Base-by-base conservation (phyloP, 2,113 vertebrate genomes). In the Hyperopisus bebe region DNA sequence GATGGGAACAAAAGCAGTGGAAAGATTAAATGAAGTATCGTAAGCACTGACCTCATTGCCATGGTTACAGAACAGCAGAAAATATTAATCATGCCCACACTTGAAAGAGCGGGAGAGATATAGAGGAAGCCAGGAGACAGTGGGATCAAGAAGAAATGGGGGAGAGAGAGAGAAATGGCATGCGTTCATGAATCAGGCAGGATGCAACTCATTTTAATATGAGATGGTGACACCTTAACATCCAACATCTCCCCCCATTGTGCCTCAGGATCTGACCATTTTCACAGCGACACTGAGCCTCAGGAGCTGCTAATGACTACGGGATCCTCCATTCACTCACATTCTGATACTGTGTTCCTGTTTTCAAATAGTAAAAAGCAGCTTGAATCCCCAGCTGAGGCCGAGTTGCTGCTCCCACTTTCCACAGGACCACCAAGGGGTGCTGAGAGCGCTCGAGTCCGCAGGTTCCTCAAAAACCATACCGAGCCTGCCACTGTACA, bases 11-110 rank as follows among this genome's bases (percentile, higher is more conserved):
- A 96, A 95, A 95, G 95, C 98, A 97, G 96, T 94, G 96, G 96
- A 96, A 98, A 99, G 97, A 99, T 99, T 99, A 98, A 99, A 99
- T 99, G 99, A 99, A 99, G 98, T 98, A 99, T 99, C 98, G 98
- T 99, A 98, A 98, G 97, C 97, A 97, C 97, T 99, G 98, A 98
- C 98, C 98, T 97, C 96, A 99, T 99, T 97, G 97, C 97, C 97
- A 99, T 99, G 98, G 98, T 98, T 98, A 99, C 98, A 93, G 96
- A 97, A 98, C 95, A 98, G 97, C 94, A 94, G 97, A 97, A 98
- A 99, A 98, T 99, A 98, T 98, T 98, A 98, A 99, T 98, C 97
- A 99, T 98, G 97, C 95, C 96, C 95, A 94, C 90, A 95, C 93
- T 93, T 92, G 95, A 94, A 94, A 77, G 92, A 90, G 90, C 89